Percentiles rank a stretch among this genome's conserved stretches.
Evolutionary conservation across 1,140 invertebrate species (phyloP).

Genomic region (Diabrotica virgifera): DNA sequence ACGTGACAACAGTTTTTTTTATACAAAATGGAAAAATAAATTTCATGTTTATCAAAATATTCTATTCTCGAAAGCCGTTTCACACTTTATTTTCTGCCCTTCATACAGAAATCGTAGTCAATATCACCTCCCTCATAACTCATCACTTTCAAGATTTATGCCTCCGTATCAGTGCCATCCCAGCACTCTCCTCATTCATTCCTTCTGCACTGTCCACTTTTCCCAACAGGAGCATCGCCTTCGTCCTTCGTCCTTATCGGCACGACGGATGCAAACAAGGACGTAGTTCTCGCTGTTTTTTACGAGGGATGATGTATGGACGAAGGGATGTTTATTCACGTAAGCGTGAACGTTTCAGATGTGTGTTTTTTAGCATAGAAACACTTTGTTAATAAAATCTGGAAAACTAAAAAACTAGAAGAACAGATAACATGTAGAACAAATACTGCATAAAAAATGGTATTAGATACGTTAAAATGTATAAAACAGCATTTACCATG

Average conservation of each 20-base stretch:
- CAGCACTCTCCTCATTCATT: constrained; percentile 1
- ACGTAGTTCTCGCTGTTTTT: background rate
- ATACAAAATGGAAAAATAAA: no score
- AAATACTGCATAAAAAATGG: no score
- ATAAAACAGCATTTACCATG: no score
- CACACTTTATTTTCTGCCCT: background rate
- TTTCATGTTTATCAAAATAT: no score
- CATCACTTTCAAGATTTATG: background rate
- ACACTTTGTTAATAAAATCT: background rate
- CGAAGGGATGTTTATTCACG: no score
- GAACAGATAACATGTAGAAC: background rate
- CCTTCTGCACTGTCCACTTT: background rate
- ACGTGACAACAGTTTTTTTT: no score
- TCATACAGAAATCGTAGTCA: background rate
- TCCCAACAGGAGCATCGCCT: background rate
- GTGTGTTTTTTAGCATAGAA: background rate
- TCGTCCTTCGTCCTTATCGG: background rate
- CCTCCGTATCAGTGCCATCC: background rate
- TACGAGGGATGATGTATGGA: background rate
- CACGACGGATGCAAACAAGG: background rate
- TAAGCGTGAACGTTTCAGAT: background rate
- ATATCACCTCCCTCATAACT: background rate
- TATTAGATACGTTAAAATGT: no score
- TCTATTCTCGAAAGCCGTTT: no score
- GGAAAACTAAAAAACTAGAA: background rate